Conservation (phyloP, 1,140 invertebrate species). For the Tyrophagus putrescentiae region DNA sequence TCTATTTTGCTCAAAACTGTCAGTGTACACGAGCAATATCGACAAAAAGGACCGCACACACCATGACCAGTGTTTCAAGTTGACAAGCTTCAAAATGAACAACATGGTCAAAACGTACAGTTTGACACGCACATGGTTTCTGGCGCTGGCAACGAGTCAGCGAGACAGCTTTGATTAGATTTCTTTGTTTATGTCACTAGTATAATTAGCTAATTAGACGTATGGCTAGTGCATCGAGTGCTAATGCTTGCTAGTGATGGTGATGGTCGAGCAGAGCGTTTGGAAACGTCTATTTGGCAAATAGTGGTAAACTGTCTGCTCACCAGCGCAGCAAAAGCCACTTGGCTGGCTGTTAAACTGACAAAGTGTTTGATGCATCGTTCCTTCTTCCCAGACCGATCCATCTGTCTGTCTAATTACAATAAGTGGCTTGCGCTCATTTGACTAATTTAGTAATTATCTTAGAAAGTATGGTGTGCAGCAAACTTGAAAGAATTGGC, state of each 20-base stretch:
- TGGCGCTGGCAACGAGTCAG: neutral
- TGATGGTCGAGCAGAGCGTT: too few species aligned
- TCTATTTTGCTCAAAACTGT: conserved; percentile 15
- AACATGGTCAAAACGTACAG: neutral
- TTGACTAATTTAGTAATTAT: too few species aligned
- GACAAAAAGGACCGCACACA: neutral
- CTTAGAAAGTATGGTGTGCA: too few species aligned
- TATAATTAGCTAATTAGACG: conserved; percentile 13
- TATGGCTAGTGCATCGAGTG: neutral
- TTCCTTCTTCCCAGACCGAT: too few species aligned
- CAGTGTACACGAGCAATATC: neutral
- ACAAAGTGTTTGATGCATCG: too few species aligned
- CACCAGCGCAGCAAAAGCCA: too few species aligned
- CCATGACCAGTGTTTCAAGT: neutral
- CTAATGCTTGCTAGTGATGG: neutral
- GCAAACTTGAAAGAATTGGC: too few species aligned
- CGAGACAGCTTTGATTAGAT: conserved; percentile 5
- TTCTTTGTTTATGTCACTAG: conserved; percentile 15
- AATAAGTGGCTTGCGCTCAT: too few species aligned
- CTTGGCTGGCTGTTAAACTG: too few species aligned
- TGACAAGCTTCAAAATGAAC: neutral
- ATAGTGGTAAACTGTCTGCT: too few species aligned
- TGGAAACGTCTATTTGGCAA: too few species aligned
- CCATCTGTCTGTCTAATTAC: too few species aligned
- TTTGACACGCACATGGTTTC: neutral